phyloP scores from a whole-genome alignment of 2,888 invertebrate species.

The Listrodromus nycthemerus region DNA sequence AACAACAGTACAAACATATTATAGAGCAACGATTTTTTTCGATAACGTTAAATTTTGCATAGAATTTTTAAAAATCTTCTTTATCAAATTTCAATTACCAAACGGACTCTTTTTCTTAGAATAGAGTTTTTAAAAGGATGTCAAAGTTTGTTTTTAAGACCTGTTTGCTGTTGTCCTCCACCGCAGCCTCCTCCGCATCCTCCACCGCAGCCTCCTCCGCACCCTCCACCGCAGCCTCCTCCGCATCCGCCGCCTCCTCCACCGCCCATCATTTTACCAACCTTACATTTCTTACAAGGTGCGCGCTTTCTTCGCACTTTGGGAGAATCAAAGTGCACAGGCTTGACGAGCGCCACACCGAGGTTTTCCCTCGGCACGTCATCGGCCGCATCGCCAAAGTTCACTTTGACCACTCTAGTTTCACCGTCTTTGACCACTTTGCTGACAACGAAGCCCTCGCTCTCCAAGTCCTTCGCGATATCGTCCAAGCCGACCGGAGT shows the following conservation, averaged over 20 bases:
- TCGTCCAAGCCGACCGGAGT: slow-evolving; percentile 77
- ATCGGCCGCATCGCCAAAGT: slow-evolving; percentile 71
- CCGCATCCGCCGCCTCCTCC: slow-evolving; percentile 61
- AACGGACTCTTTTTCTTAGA: too few species aligned
- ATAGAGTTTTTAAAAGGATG: too few species aligned
- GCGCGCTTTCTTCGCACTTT: slow-evolving; percentile 78
- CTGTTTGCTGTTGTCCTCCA: slow-evolving; percentile 52
- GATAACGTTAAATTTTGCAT: too few species aligned
- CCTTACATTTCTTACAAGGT: slow-evolving; percentile 75
- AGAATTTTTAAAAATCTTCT: too few species aligned
- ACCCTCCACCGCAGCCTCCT: slow-evolving; percentile 57
- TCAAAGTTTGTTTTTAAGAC: neutral
- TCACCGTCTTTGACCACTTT: slow-evolving; percentile 75
- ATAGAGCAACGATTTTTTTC: neutral
- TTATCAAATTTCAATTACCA: too few species aligned
- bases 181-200: slow-evolving; percentile 31
- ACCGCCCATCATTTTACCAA: slow-evolving; percentile 60
- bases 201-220: slow-evolving; percentile 60
- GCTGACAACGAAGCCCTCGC: slow-evolving; percentile 78
- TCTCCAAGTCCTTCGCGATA: slow-evolving; percentile 77
- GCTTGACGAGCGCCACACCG: slow-evolving; percentile 39
- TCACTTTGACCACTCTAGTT: slow-evolving; percentile 75
- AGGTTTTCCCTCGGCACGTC: slow-evolving; percentile 54
- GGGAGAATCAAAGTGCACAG: slow-evolving; percentile 52
- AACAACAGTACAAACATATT: neutral